These are phyloP conservation scores for Camponotus fellah DNA, from an alignment of 2,888 invertebrate species.

Conservation along the genomic window DNA sequence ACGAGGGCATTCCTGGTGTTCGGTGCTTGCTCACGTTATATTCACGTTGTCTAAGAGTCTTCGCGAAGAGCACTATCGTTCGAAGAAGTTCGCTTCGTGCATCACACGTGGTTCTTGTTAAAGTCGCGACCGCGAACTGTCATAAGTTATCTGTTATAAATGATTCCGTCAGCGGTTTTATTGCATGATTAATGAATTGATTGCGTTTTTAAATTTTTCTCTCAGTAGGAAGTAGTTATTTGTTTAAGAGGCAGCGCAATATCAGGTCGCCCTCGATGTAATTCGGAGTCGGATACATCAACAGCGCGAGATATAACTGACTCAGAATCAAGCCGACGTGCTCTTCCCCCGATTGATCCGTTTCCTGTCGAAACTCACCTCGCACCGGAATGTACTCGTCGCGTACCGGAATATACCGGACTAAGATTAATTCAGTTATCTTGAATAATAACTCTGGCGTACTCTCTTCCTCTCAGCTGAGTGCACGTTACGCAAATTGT, in stretches of 20 bases:
- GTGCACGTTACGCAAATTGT: neutral
- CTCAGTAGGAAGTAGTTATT: neutral
- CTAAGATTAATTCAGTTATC: slow-evolving; percentile 40
- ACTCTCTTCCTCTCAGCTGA: neutral
- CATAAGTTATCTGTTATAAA: slow-evolving; percentile 32
- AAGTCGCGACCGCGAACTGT: slow-evolving; percentile 42
- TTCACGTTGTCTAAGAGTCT: slow-evolving; percentile 24
- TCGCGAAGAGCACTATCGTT: slow-evolving; percentile 10
- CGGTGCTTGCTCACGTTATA: slow-evolving; percentile 51
- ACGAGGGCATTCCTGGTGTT: slow-evolving; percentile 77
- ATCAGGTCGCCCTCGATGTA: slow-evolving; percentile 13
- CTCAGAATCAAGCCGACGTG: neutral
- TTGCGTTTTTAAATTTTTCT: neutral
- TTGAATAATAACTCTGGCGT: slow-evolving; percentile 21
- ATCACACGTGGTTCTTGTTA: slow-evolving; percentile 39
- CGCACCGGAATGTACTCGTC: slow-evolving; percentile 13
- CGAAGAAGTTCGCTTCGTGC: slow-evolving; percentile 9
- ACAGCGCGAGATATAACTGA: slow-evolving; percentile 14
- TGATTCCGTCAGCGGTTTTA: slow-evolving; percentile 42
- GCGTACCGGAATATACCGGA: slow-evolving; percentile 40
- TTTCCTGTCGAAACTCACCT: slow-evolving; percentile 15
- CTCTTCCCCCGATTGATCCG: neutral
- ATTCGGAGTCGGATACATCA: slow-evolving; percentile 31
- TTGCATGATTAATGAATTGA: slow-evolving; percentile 48
- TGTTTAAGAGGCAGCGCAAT: slow-evolving; percentile 29